Percentiles rank a stretch among this genome's conserved stretches.
phyloP scores from a whole-genome alignment of 2,113 vertebrate species.

The Podocnemis expansa region DNA sequence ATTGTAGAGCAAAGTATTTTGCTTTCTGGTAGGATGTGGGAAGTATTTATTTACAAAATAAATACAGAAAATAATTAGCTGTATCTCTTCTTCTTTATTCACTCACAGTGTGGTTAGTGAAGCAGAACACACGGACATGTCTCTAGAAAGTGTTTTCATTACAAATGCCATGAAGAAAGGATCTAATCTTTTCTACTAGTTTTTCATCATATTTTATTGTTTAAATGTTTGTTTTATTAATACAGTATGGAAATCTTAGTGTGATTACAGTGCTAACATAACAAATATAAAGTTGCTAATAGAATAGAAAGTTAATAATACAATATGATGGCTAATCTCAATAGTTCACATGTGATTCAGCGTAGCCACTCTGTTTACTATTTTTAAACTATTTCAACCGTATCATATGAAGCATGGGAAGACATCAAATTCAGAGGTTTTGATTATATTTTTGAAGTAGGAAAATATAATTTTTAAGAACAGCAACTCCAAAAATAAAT shows the following conservation, averaged over 20 bases:
- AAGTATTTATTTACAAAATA: not conserved
- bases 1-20: not conserved
- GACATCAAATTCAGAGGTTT: not conserved
- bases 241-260: not conserved
- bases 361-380: not conserved
- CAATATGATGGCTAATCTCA: conserved; percentile 40
- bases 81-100: not conserved
- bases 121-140: accelerated
- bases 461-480: not conserved
- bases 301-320: conserved; percentile 19
- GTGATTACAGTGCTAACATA: not conserved
- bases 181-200: not conserved
- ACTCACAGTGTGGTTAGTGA: not conserved
- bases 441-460: not conserved
- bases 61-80: not conserved
- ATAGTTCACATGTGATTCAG: conserved; percentile 41
- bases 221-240: not conserved
- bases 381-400: conserved; percentile 23
- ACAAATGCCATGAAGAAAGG: not conserved
- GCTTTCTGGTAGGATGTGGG: not conserved
- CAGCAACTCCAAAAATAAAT: not conserved
- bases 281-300: conserved; percentile 5
- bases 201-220: not conserved
- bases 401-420: conserved; percentile 7
- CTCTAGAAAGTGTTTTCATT: not conserved